Conservation (phyloP, 2,113 vertebrate species). For the Rattus norvegicus region GRCr8 NC_086020.1:225527501-225528000, state of each 20-base stretch:
- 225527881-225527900: neutral
- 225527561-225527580: slow-evolving; percentile 37
- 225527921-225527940: neutral
- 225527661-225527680: neutral
- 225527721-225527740: neutral
- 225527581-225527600: slow-evolving; percentile 16
- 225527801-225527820: neutral
- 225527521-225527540: neutral
- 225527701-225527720: neutral
- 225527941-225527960: neutral
- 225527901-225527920: neutral
- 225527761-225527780: neutral
- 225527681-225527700: neutral
- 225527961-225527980: neutral
- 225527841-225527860: neutral
- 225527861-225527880: neutral
- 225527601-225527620: slow-evolving; percentile 4
- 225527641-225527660: neutral
- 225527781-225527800: slow-evolving; percentile 10
- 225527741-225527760: neutral
- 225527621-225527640: neutral
- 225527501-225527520: neutral
- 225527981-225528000: neutral
- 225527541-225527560: neutral
- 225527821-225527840: neutral